A percentile compares a stretch with the other conserved stretches of the same genome.
Evolutionary conservation across 2,797 vertebrate species (phyloP).

Genomic region (Catamblyrhynchus diadema): DNA sequence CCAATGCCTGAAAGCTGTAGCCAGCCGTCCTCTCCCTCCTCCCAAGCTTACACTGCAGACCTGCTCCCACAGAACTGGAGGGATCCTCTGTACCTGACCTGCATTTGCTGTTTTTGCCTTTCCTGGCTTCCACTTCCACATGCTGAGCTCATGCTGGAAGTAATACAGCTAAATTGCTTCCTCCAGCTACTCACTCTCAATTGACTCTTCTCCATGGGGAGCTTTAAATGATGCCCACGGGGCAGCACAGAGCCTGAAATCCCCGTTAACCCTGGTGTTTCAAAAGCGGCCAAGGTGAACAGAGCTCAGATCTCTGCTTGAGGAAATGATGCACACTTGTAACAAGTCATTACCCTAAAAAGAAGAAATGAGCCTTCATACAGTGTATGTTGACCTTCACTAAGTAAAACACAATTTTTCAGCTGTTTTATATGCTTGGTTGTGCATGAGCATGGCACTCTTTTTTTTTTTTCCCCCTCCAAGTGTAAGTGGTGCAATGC

Average conservation of each 20-base stretch:
- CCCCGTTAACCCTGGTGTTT: neutral
- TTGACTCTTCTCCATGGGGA: slow-evolving; percentile 46
- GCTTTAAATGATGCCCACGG: slow-evolving; percentile 18
- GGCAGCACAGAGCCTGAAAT: neutral
- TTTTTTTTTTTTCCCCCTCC: accelerated
- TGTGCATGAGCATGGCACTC: neutral
- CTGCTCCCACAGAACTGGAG: neutral
- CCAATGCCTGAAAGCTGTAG: neutral
- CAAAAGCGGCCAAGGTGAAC: neutral
- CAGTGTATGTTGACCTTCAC: neutral
- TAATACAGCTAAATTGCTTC: slow-evolving; percentile 49
- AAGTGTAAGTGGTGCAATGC: neutral
- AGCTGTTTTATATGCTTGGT: neutral
- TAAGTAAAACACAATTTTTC: neutral
- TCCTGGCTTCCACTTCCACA: neutral
- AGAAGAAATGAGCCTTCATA: neutral
- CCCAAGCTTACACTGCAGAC: neutral
- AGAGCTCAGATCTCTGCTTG: neutral
- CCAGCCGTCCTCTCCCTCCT: neutral
- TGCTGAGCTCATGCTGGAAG: slow-evolving; percentile 31
- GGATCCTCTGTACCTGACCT: neutral
- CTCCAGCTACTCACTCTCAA: slow-evolving; percentile 23
- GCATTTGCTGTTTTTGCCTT: neutral
- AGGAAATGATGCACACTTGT: neutral
- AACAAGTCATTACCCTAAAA: slow-evolving; percentile 19